Evolutionary conservation across 1,140 invertebrate species (phyloP), one percentile per base, ranked within the genome.

Genomic region (Drosophila funebris): DNA sequence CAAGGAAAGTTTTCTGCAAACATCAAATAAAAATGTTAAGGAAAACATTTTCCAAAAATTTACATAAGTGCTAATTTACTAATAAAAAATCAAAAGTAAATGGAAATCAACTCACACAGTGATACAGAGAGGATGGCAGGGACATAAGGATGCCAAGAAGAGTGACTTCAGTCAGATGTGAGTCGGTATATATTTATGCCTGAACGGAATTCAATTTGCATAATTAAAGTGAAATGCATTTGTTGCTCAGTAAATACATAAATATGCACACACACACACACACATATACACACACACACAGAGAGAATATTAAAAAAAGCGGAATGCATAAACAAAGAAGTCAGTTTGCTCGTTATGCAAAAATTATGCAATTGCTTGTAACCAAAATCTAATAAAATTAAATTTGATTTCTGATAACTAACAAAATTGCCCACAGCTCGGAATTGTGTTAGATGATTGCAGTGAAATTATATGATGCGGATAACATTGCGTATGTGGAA

Each of bases 31-130:
- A 66, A 68, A 33, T 56, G 52, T 69, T 22, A 18, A 50, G 46
- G 31, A 43, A 48, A 58, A 36, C 9, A 43, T 54, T 36, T 56
- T 18, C 16, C 13, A 9, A 66, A 71, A 84, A 76, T 84, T 79
- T 73, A 50, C 73, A 84, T 79, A 76, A 79, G 76, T 79, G 80
- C 80, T 84, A 84, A 84, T 84, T 76, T 73, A 22, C 48, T 79
- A 79, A 84, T 76, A 79, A 84, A 84, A 84, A 84, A 36, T 13
- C 80, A 73, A 78, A 84, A 84, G 68, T 84, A 79, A 84, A 84
- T 84, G 73, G 73, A 84, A 84, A 79, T 76, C 44, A 43, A 64
- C 31, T 63, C n/a, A n/a, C n/a, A n/a, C n/a, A n/a, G 11, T 2
- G 8, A 53, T 1, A 16, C 20, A 14, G 29, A 18, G 46, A 68